Evolutionary conservation across 2,888 invertebrate genomes (phyloP).

Genomic region (Caenorhabditis sp.): DNA sequence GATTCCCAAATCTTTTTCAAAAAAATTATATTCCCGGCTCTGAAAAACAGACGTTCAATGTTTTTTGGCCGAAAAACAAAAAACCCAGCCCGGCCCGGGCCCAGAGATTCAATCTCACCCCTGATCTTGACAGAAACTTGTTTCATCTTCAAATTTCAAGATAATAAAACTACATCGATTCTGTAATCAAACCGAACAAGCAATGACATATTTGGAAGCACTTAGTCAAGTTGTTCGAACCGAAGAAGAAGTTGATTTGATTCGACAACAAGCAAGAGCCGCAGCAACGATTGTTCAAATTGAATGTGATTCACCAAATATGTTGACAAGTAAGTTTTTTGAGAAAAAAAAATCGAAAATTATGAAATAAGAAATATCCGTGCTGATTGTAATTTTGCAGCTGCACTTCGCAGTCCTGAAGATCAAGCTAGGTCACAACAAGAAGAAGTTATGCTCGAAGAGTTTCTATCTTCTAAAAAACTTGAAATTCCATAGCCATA

Average conservation of each 20-base stretch:
- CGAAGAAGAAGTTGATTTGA: constrained; percentile 47
- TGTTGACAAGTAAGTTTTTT: constrained; percentile 29
- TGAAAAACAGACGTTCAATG: too few species aligned
- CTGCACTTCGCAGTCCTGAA: constrained; percentile 31
- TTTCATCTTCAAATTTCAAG: too few species aligned
- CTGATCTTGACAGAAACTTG: too few species aligned
- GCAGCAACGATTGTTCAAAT: constrained; percentile 45
- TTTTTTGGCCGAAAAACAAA: background rate
- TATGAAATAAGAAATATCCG: background rate
- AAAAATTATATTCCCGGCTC: too few species aligned
- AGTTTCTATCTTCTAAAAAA: constrained; percentile 46
- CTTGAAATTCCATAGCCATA: constrained; percentile 5
- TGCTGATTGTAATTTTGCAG: constrained; percentile 1
- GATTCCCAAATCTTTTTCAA: too few species aligned
- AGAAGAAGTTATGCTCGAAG: constrained; percentile 59
- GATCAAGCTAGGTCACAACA: constrained; percentile 41
- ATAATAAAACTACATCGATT: constrained; percentile 47
- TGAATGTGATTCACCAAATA: constrained; percentile 37
- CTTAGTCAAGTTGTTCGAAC: constrained; percentile 39
- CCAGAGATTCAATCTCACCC: too few species aligned
- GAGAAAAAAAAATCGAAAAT: background rate
- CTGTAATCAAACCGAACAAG: constrained; percentile 57
- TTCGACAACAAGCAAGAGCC: constrained; percentile 44
- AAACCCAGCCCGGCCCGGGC: too few species aligned
- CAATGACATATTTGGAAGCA: constrained; percentile 57